These are phyloP conservation scores for Gorsachius magnificus DNA, from an alignment of 2,797 vertebrate genomes.

Conservation along the genomic window DNA sequence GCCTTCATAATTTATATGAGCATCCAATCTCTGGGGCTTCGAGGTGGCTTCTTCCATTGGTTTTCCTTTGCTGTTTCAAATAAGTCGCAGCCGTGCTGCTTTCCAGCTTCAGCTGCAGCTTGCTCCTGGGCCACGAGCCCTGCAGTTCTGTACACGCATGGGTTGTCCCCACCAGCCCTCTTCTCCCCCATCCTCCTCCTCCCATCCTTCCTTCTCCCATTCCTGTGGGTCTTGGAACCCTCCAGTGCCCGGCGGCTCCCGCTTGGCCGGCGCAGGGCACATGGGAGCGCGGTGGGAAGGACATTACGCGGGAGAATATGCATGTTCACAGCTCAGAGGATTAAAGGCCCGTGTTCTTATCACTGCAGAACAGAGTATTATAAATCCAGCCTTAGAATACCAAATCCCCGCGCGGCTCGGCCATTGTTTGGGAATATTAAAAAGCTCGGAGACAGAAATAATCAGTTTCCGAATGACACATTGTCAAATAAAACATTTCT, in stretches of 20 bases:
- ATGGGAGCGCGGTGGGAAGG: conserved; percentile 28
- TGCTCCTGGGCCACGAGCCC: accelerated
- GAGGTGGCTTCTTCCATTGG: neutral
- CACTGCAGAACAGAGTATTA: conserved; percentile 80
- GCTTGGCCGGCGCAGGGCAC: neutral
- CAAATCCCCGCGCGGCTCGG: conserved; percentile 73
- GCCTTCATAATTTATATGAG: neutral
- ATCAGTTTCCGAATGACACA: conserved; percentile 81
- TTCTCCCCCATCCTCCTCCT: neutral
- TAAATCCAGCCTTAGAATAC: conserved; percentile 82
- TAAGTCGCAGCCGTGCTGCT: neutral
- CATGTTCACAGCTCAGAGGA: conserved; percentile 81
- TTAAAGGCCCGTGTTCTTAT: conserved; percentile 83
- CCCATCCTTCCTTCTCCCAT: neutral
- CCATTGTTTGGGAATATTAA: conserved; percentile 80
- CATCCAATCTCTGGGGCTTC: neutral
- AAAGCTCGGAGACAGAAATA: conserved; percentile 80
- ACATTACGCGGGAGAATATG: conserved; percentile 79
- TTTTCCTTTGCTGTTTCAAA: neutral
- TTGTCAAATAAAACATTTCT: conserved; percentile 80
- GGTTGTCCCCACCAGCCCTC: neutral
- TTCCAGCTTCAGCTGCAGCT: neutral
- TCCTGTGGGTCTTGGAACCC: neutral
- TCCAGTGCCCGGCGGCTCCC: accelerated
- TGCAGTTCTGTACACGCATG: accelerated